These are phyloP conservation scores for Ricordea florida DNA, from an alignment of 92 coral and sea anemone species.

Conservation along the genomic window DNA sequence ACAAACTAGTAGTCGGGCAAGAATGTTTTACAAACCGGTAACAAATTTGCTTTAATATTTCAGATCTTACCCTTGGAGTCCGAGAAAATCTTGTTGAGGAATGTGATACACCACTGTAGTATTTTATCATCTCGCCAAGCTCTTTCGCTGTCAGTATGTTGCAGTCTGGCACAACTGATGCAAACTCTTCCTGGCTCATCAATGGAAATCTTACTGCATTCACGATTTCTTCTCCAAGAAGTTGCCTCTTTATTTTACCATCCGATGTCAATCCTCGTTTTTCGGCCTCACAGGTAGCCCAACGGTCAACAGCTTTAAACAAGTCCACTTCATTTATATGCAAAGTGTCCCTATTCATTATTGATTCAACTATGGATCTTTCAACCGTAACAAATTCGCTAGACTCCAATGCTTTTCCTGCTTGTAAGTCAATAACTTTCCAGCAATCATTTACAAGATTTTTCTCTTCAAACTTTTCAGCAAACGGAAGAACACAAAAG, in stretches of 20 bases:
- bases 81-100: too few species aligned
- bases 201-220: constrained; percentile 9
- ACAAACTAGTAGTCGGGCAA: too few species aligned
- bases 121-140: too few species aligned
- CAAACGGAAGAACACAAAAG: constrained; percentile 48
- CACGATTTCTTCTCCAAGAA: constrained; percentile 39
- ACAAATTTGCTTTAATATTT: too few species aligned
- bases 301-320: constrained; percentile 53
- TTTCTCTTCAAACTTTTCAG: constrained; percentile 36
- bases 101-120: too few species aligned
- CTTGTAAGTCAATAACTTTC: constrained; percentile 30
- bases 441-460: constrained; percentile 40
- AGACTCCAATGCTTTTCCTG: constrained; percentile 32
- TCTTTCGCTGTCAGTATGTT: too few species aligned
- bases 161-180: too few species aligned
- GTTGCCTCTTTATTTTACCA: constrained; percentile 39
- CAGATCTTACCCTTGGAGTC: too few species aligned
- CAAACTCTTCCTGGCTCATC: too few species aligned
- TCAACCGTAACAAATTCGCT: constrained; percentile 37
- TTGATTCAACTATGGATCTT: constrained; percentile 27
- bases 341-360: constrained; percentile 34
- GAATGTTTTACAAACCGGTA: too few species aligned
- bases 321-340: constrained; percentile 37
- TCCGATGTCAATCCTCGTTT: neutral
- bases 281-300: constrained; percentile 53